Conservation (phyloP, 2,797 vertebrate genomes). For the Cirrhinus molitorella region DNA sequence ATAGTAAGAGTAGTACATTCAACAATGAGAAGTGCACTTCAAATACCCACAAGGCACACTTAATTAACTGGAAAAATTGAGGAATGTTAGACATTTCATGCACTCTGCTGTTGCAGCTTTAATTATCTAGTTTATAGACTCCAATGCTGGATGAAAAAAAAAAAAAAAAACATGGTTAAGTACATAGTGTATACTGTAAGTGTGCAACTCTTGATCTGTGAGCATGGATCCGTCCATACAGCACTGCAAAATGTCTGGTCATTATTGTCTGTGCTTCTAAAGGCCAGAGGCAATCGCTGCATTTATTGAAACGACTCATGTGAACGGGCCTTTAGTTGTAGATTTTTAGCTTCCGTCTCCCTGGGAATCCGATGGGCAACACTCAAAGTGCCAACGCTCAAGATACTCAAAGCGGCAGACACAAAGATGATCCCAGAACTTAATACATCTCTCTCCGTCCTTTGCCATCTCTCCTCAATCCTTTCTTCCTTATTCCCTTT, state of each 20-base stretch:
- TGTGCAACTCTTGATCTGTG: background rate
- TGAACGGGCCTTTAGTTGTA: background rate
- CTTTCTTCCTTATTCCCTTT: conserved; percentile 57
- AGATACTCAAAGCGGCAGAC: conserved; percentile 61
- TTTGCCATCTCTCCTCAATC: conserved; percentile 70
- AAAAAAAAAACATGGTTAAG: background rate
- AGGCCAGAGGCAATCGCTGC: background rate
- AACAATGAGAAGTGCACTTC: background rate
- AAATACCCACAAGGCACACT: background rate
- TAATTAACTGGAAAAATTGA: background rate
- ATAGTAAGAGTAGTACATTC: background rate
- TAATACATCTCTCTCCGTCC: conserved; percentile 63
- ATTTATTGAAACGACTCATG: background rate
- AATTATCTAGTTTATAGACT: background rate
- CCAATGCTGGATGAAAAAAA: background rate
- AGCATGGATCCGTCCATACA: background rate
- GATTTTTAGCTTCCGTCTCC: background rate
- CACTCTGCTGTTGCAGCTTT: background rate
- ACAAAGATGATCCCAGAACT: conserved; percentile 67
- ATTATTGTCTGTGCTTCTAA: background rate
- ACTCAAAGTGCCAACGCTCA: conserved; percentile 72
- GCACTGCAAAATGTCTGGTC: background rate
- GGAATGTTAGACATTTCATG: background rate
- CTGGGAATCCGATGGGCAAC: background rate
- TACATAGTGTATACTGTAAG: too few relatives aligned